A percentile compares a stretch with the other conserved stretches of the same genome.
These are phyloP conservation scores for Drosophila carrolli DNA, from an alignment of 1,140 invertebrate genomes.

Conservation along the genomic window DNA sequence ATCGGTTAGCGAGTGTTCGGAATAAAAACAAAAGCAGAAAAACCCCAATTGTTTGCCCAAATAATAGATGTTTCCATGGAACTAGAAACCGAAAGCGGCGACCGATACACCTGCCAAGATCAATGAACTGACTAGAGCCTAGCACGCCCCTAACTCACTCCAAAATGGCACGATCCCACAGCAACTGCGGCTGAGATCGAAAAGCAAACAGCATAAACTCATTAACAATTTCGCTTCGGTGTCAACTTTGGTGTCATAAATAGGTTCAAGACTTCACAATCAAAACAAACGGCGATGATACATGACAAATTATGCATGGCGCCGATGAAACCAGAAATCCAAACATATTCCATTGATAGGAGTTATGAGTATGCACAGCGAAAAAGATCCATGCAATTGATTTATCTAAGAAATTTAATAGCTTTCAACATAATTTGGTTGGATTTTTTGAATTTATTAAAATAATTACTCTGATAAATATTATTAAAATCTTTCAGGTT, in stretches of 20 bases:
- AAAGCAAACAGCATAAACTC: slow-evolving; percentile 64
- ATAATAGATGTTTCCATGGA: slow-evolving; percentile 32
- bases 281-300: slow-evolving; percentile 63
- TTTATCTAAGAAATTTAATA: background rate
- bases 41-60: slow-evolving; percentile 32
- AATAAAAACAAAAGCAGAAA: slow-evolving; percentile 3
- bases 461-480: too few relatives aligned
- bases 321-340: slow-evolving; percentile 40
- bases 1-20: slow-evolving; percentile 26
- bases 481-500: too few relatives aligned
- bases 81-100: slow-evolving; percentile 33
- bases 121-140: slow-evolving; percentile 60
- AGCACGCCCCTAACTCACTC: slow-evolving; percentile 51
- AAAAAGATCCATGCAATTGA: background rate
- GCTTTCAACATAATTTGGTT: too few relatives aligned
- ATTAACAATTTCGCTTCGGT: slow-evolving; percentile 66
- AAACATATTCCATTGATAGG: slow-evolving; percentile 27
- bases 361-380: slow-evolving; percentile 9
- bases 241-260: slow-evolving; percentile 68
- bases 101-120: slow-evolving; percentile 40
- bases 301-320: slow-evolving; percentile 37
- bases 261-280: slow-evolving; percentile 75
- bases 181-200: slow-evolving; percentile 15
- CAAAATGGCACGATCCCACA: slow-evolving; percentile 35
- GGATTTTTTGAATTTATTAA: too few relatives aligned